Evolutionary conservation across 2,888 invertebrate genomes (phyloP).

Genomic region (Hyppa rectilinea): DNA sequence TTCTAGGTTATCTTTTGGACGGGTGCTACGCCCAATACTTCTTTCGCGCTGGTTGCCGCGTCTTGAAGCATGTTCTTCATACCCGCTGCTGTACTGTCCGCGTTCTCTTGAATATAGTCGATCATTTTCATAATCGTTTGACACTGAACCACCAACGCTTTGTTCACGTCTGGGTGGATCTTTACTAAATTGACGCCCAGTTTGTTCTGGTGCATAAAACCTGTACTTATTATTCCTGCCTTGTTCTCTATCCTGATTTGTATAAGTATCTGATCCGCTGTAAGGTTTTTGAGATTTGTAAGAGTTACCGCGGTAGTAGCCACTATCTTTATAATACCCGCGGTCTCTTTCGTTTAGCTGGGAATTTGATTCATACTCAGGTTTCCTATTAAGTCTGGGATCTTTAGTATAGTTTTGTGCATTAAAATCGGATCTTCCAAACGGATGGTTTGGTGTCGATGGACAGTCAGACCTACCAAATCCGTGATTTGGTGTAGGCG

Average conservation of each 20-base stretch:
- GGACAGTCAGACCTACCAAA: constrained; percentile 64
- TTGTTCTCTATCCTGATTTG: constrained; percentile 71
- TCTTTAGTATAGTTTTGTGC: constrained; percentile 73
- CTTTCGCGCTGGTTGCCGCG: constrained; percentile 70
- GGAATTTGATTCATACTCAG: constrained; percentile 73
- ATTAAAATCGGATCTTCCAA: constrained; percentile 62
- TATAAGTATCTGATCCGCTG: constrained; percentile 65
- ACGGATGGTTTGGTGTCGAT: constrained; percentile 49
- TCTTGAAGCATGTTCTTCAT: constrained; percentile 65
- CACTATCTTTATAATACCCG: constrained; percentile 72
- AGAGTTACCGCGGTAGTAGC: constrained; percentile 59
- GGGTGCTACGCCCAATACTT: constrained; percentile 67
- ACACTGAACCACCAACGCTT: constrained; percentile 27
- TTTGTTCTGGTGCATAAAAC: constrained; percentile 51
- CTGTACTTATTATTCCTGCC: constrained; percentile 70
- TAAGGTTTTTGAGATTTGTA: constrained; percentile 68
- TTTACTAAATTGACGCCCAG: constrained; percentile 51
- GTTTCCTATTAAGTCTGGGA: constrained; percentile 79
- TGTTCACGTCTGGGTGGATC: constrained; percentile 48
- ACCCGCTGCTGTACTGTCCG: constrained; percentile 59
- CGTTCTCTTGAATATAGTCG: constrained; percentile 63
- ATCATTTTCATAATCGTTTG: constrained; percentile 59
- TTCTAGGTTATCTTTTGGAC: constrained; percentile 33
- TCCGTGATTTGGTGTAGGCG: constrained; percentile 64
- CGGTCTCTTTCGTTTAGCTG: constrained; percentile 74